Conservation (phyloP, 2,888 invertebrate species). For the Drepana falcataria region DNA sequence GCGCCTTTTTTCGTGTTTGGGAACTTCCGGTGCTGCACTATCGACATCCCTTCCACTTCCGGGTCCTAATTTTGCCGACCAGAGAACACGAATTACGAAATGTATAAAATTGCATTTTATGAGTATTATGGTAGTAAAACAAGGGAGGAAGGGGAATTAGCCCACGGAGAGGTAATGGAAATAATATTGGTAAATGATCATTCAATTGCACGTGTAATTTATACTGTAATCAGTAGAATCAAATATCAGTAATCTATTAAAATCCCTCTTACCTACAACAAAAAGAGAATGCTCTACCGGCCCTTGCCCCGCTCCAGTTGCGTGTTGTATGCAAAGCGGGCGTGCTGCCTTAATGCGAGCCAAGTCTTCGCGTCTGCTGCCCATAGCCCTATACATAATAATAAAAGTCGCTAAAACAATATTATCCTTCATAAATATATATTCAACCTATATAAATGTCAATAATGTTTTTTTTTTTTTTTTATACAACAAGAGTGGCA, state of each 20-base stretch:
- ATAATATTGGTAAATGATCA: no score
- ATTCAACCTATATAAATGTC: neutral
- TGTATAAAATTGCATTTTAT: no score
- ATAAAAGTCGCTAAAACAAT: neutral
- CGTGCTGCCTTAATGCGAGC: slow-evolving; percentile 52
- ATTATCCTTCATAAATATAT: neutral
- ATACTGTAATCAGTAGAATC: no score
- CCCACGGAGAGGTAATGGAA: no score
- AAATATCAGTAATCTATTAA: no score
- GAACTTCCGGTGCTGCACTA: slow-evolving; percentile 39
- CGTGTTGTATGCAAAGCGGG: slow-evolving; percentile 61
- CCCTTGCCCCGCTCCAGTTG: slow-evolving; percentile 40
- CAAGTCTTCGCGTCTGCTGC: slow-evolving; percentile 36
- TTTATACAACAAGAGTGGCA: no score
- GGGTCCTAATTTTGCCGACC: slow-evolving; percentile 30
- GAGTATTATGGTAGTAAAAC: no score
- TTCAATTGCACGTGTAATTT: no score
- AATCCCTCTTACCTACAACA: slow-evolving; percentile 38
- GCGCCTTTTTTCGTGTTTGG: slow-evolving; percentile 35
- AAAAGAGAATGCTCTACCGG: slow-evolving; percentile 57
- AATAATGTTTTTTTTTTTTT: no score
- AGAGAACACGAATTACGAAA: no score
- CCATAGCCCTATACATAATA: slow-evolving; percentile 30
- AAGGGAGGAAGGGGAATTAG: no score
- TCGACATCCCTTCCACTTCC: slow-evolving; percentile 63